Percentiles rank a stretch among this genome's conserved stretches.
These are phyloP conservation scores for Entomyzon cyanotis DNA, from an alignment of 2,113 vertebrate species.

Conservation along the genomic window DNA sequence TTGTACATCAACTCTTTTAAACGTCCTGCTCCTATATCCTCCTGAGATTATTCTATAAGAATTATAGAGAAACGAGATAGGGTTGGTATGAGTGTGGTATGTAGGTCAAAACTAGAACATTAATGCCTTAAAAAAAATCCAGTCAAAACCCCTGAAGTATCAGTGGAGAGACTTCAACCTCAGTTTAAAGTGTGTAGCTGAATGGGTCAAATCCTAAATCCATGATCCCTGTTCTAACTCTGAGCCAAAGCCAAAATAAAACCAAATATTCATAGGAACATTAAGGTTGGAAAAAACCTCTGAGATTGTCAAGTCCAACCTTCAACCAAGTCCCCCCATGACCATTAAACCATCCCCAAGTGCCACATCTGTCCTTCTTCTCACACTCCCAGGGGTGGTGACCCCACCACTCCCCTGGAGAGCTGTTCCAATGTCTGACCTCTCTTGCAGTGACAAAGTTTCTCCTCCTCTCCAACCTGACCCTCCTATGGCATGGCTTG, in stretches of 20 bases:
- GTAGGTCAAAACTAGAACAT: not conserved
- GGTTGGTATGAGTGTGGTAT: not conserved
- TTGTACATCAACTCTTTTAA: not conserved
- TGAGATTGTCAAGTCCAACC: too few relatives aligned
- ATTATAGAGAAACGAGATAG: not conserved
- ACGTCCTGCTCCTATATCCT: not conserved
- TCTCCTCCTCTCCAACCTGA: not conserved
- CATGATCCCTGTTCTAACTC: rapidly evolving
- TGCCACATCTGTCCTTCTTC: not conserved
- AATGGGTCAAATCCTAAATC: not conserved
- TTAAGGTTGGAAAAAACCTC: not conserved
- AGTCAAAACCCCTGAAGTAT: not conserved
- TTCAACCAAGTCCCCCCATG: rapidly evolving
- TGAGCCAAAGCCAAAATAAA: not conserved
- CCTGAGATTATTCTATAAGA: not conserved
- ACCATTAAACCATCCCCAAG: not conserved
- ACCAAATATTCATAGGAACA: too few relatives aligned
- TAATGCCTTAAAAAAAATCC: not conserved
- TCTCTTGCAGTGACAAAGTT: not conserved
- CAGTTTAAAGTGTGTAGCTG: not conserved
- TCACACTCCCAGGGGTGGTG: too few relatives aligned
- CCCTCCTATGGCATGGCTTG: not conserved
- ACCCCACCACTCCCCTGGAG: not conserved
- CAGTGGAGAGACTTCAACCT: not conserved
- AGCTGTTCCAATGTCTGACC: not conserved